Evolutionary conservation across 1,140 invertebrate species (phyloP).

Genomic region (Brachionus calyciflorus): DNA sequence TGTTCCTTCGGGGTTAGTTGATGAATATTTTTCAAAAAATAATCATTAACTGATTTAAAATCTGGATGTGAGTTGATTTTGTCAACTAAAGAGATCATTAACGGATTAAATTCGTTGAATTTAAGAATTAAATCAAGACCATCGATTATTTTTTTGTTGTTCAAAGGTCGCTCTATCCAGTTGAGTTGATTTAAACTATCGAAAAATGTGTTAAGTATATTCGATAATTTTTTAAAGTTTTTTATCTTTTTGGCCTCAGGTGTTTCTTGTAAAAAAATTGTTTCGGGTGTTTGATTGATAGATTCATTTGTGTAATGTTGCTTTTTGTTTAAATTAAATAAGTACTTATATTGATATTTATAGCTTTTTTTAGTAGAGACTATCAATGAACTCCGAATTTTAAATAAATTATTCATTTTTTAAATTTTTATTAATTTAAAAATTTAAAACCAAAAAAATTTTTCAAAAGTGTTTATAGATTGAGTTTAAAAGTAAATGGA

Average conservation of each 20-base stretch:
- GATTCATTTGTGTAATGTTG: too few species aligned
- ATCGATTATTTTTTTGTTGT: background rate
- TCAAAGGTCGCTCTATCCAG: background rate
- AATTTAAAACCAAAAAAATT: too few species aligned
- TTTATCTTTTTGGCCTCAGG: constrained; percentile 13
- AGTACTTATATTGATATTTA: too few species aligned
- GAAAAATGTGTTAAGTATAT: background rate
- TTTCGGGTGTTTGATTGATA: too few species aligned
- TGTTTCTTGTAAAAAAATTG: constrained; percentile 4
- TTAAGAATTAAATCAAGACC: background rate
- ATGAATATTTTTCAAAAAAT: constrained; percentile 20
- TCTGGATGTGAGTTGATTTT: background rate
- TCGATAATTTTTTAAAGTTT: constrained; percentile 26
- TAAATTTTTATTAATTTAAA: too few species aligned
- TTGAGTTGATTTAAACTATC: background rate
- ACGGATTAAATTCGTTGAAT: constrained; percentile 19
- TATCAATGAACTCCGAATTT: too few species aligned
- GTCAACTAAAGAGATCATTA: background rate
- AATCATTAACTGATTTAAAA: background rate
- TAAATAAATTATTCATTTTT: too few species aligned
- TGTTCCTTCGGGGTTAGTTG: background rate
- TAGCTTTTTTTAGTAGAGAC: too few species aligned
- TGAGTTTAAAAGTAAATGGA: too few species aligned
- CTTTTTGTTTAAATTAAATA: too few species aligned
- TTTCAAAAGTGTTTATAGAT: too few species aligned